Base-by-base conservation (phyloP, 1,140 invertebrate genomes). In the Scaptodrosophila lebanonensis region DNA sequence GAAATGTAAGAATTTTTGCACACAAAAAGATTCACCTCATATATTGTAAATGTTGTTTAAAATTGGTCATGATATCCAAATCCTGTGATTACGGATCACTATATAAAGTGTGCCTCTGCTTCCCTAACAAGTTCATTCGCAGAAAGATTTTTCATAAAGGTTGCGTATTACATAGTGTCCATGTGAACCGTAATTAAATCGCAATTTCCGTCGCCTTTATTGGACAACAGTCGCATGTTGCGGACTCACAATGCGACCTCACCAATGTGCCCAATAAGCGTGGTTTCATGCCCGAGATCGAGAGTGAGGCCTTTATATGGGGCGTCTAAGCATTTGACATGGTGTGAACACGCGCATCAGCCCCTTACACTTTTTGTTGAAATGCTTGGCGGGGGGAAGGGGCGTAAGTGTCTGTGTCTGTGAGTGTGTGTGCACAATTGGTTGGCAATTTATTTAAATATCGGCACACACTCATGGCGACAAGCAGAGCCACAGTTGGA, bases 381-480 rank as follows among this genome's bases (percentile, higher is more conserved):
- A 66, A 66, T 66, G 59, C 59, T 35, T 30, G 22, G 7, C 9
- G 17, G 8, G 22, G 3, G 30, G 17, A 7, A 15, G 8, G 22
- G 22, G 5, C 8, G n/a, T 40, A 22, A 12, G 15, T 35, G 40
- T 5, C 22, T 12, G 43, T 48, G 39, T 33, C 40, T 42, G 57
- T 16, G 53, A 36, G 51, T 56, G 54, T 76, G 67, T 67, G 70
- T 57, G 72, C 56, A 69, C 75, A 79, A 82, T 79, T 82, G 73
- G 73, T 73, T 77, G 73, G 68, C 73, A 77, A 79, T 79, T 79
- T 79, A 79, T 79, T 79, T 82, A 82, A 82, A 79, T 79, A 79
- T 79, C 73, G 73, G 73, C 73, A 82, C 64, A 64, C 73, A 82
- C 75, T 73, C n/a, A n/a, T n/a, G n/a, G n/a, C n/a, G n/a, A n/a